phyloP scores from a whole-genome alignment of 64 coral and sea anemone species.

The Trachythela sp. region DNA sequence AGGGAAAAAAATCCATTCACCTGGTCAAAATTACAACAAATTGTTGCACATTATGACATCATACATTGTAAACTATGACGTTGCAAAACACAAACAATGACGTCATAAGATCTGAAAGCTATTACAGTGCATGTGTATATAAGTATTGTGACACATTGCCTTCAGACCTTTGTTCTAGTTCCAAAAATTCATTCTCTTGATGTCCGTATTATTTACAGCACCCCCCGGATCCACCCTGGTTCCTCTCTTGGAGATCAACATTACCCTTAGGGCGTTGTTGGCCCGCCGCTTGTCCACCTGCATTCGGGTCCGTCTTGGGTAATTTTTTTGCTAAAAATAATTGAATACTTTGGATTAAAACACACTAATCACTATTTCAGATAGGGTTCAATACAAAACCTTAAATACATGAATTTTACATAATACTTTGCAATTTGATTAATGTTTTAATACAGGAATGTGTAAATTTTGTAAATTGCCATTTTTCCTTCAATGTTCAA shows the following conservation, averaged over 20 bases:
- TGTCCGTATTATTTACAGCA: conserved; percentile 84
- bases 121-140: background rate
- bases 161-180: background rate
- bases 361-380: too few species aligned
- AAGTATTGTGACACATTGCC: background rate
- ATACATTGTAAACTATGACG: background rate
- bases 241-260: conserved; percentile 77
- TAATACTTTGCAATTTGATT: too few species aligned
- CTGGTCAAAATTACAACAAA: background rate
- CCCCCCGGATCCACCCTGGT: conserved; percentile 60
- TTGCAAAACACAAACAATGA: background rate
- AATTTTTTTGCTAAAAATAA: conserved; percentile 85
- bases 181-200: background rate
- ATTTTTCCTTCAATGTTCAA: too few species aligned
- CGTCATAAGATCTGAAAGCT: background rate
- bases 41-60: background rate
- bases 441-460: too few species aligned
- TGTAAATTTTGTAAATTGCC: too few species aligned
- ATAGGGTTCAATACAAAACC: too few species aligned
- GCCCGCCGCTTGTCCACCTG: conserved; percentile 51
- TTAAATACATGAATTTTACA: too few species aligned
- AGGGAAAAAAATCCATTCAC: too few species aligned
- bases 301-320: conserved; percentile 78
- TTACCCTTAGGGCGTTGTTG: conserved; percentile 57
- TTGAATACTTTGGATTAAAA: background rate